phyloP scores from a whole-genome alignment of 2,888 invertebrate genomes.

The Cataglyphis livida region DNA sequence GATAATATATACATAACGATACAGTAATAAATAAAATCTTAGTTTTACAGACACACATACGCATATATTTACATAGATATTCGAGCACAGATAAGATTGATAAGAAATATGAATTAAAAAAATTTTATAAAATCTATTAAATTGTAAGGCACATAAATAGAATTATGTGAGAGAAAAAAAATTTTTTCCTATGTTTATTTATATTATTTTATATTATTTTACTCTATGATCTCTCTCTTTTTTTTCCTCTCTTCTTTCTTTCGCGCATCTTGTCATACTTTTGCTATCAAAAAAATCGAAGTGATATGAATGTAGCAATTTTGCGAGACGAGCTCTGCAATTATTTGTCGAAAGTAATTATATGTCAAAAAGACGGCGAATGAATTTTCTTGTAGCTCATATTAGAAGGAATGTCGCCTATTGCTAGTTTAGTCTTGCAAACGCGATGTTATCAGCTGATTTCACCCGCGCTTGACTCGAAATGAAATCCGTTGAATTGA shows the following conservation, averaged over 20 bases:
- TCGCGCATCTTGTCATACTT: not conserved
- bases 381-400: conserved; percentile 56
- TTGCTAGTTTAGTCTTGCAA: conserved; percentile 67
- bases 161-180: not conserved
- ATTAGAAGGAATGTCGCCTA: conserved; percentile 52
- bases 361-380: conserved; percentile 45
- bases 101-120: not conserved
- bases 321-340: conserved; percentile 22
- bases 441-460: conserved; percentile 69
- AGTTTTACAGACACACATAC: not conserved
- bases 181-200: conserved; percentile 7
- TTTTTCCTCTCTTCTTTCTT: not conserved
- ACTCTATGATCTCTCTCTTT: not conserved
- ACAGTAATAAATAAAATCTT: not conserved
- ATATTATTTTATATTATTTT: not conserved
- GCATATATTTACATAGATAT: not conserved
- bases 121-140: not conserved
- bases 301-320: not conserved
- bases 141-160: not conserved
- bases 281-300: not conserved
- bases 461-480: conserved; percentile 65
- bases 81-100: not conserved
- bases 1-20: not conserved
- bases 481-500: conserved; percentile 66
- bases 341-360: conserved; percentile 46